Base-by-base conservation (phyloP, 2,888 invertebrate species). In the Leucoptera coffeella region DNA sequence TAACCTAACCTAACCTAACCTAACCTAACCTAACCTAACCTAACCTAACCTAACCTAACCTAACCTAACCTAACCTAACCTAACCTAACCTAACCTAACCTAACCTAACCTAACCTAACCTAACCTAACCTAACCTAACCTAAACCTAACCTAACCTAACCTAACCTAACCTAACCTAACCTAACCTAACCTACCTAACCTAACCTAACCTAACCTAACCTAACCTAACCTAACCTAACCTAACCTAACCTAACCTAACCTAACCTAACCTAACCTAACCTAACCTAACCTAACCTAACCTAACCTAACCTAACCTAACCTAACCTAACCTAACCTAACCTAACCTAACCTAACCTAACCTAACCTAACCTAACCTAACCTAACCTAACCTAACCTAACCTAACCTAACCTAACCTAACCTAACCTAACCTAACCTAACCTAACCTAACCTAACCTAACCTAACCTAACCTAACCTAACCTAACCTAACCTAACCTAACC, bases 281-380 rank as follows among this genome's bases (percentile, higher is more conserved):
- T 31, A 32, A 36, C 32, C 35, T 31, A 35, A 31, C 32, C 34
- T 29, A 29, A 32, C 33, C 31, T 33, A 31, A 35, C 31, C 31
- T 31, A 26, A 28, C 30, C 28, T 27, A 30, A 30, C 34, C 29
- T 22, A 30, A 25, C 31, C 30, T 27, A 14, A 24, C 14, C 13
- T 14, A 24, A n/a, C n/a, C n/a, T n/a, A n/a, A n/a, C n/a, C n/a
- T n/a, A n/a, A n/a, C 14, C 24, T 24, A 24, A 24, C 24, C 24
- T 24, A 23, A 23, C 23, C 23, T 23, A 23, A 23, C 23, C 23
- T 23, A 23, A 23, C 23, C 23, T 23, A 23, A 23, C 23, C 14
- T 8, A n/a, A n/a, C n/a, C n/a, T n/a, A n/a, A n/a, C n/a, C n/a
- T n/a, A n/a, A n/a, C n/a, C n/a, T n/a, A n/a, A n/a, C n/a, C n/a